A percentile compares a stretch with the other conserved stretches of the same genome.
These are phyloP conservation scores for Silvanus unidentatus DNA, from an alignment of 2,888 invertebrate genomes.

Conservation along the genomic window DNA sequence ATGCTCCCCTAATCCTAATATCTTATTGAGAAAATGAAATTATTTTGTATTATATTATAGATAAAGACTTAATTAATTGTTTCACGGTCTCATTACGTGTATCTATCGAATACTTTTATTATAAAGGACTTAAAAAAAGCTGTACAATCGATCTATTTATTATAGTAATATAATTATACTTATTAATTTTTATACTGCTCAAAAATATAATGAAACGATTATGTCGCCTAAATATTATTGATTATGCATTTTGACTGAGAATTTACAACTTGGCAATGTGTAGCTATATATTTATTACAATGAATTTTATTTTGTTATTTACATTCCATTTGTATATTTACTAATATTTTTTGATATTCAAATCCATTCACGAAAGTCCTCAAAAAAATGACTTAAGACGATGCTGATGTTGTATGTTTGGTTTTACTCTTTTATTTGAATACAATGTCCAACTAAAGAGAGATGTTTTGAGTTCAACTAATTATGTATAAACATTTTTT, in stretches of 20 bases:
- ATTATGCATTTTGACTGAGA: background rate
- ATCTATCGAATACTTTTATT: slow-evolving; percentile 10
- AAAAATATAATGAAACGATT: slow-evolving; percentile 28
- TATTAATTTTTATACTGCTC: slow-evolving; percentile 40
- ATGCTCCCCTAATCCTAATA: too few relatives aligned
- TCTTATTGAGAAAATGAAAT: too few relatives aligned
- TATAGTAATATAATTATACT: slow-evolving; percentile 18
- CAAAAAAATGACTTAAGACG: too few relatives aligned
- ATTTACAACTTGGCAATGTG: slow-evolving; percentile 4
- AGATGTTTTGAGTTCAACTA: too few relatives aligned
- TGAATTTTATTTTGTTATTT: too few relatives aligned
- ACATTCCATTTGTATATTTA: slow-evolving; percentile 14
- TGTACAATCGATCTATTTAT: slow-evolving; percentile 3
- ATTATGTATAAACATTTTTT: too few relatives aligned
- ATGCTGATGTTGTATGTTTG: too few relatives aligned
- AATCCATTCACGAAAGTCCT: too few relatives aligned
- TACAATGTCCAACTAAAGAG: too few relatives aligned
- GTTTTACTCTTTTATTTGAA: too few relatives aligned
- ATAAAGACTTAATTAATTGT: background rate
- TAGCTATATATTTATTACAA: slow-evolving; percentile 12
- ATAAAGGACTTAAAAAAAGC: slow-evolving; percentile 14
- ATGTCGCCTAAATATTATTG: too few relatives aligned
- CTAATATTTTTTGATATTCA: background rate
- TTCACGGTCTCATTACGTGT: background rate
- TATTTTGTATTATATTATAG: too few relatives aligned